Conservation (phyloP, 2,113 vertebrate genomes). For the Gadus chalcogrammus region DNA sequence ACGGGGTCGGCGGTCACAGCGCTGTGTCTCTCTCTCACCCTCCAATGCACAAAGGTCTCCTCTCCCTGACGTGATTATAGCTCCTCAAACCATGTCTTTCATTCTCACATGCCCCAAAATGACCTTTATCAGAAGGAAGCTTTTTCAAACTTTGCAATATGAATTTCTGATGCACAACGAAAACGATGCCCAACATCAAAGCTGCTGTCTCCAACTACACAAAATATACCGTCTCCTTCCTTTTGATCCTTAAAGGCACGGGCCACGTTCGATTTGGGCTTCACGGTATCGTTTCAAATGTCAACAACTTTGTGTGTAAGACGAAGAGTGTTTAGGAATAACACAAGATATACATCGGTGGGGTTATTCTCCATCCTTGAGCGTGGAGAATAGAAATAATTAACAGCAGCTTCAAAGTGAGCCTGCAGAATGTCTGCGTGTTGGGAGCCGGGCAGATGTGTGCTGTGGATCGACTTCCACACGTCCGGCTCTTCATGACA, state of each 20-base stretch:
- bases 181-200: slow-evolving; percentile 68
- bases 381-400: slow-evolving; percentile 49
- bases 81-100: slow-evolving; percentile 26
- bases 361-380: not conserved
- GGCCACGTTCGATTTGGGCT: slow-evolving; percentile 36
- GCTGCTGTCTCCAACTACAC: slow-evolving; percentile 62
- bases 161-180: not conserved
- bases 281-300: slow-evolving; percentile 63
- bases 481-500: no score
- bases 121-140: not conserved
- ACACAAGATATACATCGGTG: no score
- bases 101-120: slow-evolving; percentile 1
- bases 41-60: slow-evolving; percentile 38
- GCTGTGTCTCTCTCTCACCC: slow-evolving; percentile 14
- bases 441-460: no score
- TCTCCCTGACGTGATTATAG: slow-evolving; percentile 45
- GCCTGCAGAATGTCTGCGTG: not conserved
- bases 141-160: not conserved
- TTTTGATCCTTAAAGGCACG: slow-evolving; percentile 73
- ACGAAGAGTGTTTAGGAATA: slow-evolving; percentile 35
- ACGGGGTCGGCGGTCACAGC: slow-evolving; percentile 20
- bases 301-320: slow-evolving; percentile 41
- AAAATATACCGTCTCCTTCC: slow-evolving; percentile 53
- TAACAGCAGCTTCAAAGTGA: slow-evolving; percentile 53
- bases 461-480: no score